Percentiles rank a stretch among this genome's conserved stretches.
These are phyloP conservation scores for Eurypyga helias DNA, from an alignment of 2,113 vertebrate species.

Conservation along the genomic window DNA sequence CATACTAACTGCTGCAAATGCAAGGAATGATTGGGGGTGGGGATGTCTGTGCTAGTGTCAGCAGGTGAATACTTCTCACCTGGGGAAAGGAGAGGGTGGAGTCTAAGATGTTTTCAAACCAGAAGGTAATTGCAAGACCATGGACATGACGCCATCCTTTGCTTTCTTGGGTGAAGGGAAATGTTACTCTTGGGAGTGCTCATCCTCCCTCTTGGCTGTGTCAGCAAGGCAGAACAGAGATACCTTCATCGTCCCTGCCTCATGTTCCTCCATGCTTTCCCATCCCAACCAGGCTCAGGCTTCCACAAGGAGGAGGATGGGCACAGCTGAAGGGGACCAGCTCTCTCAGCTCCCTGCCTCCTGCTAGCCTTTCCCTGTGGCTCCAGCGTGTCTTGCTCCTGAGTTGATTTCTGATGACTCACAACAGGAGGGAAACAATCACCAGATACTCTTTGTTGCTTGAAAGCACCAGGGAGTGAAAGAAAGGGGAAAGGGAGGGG, in stretches of 20 bases:
- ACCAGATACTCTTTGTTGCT: background rate
- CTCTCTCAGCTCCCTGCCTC: background rate
- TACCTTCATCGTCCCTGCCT: background rate
- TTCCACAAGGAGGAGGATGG: background rate
- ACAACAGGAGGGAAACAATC: background rate
- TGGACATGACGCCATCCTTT: background rate
- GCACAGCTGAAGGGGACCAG: background rate
- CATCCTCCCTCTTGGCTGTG: background rate
- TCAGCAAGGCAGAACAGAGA: background rate
- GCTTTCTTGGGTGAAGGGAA: background rate
- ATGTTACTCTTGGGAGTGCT: background rate
- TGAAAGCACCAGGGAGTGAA: conserved; percentile 14
- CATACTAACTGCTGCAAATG: background rate
- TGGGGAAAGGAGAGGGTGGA: background rate
- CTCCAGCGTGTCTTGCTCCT: background rate
- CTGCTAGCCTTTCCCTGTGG: background rate
- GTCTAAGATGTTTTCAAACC: background rate
- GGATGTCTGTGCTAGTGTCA: background rate
- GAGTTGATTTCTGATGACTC: background rate
- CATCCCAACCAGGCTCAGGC: background rate
- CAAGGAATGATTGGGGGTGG: background rate
- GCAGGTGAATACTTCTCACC: background rate
- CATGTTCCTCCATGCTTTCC: background rate
- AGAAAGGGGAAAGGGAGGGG: background rate
- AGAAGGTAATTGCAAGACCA: background rate